Percentiles rank a stretch among this genome's conserved stretches.
Evolutionary conservation across 2,888 invertebrate genomes (phyloP).

Genomic region (Drosophila dives): DNA sequence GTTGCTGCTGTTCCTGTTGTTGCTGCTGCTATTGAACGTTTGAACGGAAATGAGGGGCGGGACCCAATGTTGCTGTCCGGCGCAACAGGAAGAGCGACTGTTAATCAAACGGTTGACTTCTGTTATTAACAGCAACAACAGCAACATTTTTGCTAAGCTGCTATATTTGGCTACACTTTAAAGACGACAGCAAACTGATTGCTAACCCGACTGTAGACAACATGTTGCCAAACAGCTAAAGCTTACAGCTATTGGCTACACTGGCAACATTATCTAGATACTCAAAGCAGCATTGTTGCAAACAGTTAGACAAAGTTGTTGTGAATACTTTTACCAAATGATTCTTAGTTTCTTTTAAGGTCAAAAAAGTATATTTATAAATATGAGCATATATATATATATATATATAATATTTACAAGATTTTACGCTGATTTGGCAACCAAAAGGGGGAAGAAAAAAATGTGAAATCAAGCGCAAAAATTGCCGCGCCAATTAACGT

Average conservation of each 20-base stretch:
- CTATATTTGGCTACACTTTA: background rate
- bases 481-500: constrained; percentile 62
- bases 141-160: constrained; percentile 29
- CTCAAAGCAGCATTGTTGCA: constrained; percentile 1
- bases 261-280: background rate
- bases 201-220: constrained; percentile 5
- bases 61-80: constrained; percentile 10
- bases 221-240: constrained; percentile 19
- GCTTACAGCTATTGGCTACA: background rate
- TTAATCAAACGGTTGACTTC: constrained; percentile 30
- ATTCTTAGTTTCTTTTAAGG: constrained; percentile 14
- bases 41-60: constrained; percentile 60
- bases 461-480: constrained; percentile 58
- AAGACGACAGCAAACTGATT: background rate
- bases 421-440: constrained; percentile 43
- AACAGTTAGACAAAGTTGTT: background rate
- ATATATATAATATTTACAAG: constrained; percentile 4
- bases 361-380: constrained; percentile 11
- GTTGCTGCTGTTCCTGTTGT: constrained; percentile 15
- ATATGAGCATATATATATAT: background rate
- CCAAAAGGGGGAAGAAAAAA: constrained; percentile 11
- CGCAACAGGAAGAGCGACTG: constrained; percentile 53
- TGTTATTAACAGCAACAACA: constrained; percentile 34
- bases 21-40: constrained; percentile 29
- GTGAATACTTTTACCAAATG: background rate